Evolutionary conservation across 2,797 vertebrate genomes (phyloP).

Genomic region (Sus cebifrons): DNA sequence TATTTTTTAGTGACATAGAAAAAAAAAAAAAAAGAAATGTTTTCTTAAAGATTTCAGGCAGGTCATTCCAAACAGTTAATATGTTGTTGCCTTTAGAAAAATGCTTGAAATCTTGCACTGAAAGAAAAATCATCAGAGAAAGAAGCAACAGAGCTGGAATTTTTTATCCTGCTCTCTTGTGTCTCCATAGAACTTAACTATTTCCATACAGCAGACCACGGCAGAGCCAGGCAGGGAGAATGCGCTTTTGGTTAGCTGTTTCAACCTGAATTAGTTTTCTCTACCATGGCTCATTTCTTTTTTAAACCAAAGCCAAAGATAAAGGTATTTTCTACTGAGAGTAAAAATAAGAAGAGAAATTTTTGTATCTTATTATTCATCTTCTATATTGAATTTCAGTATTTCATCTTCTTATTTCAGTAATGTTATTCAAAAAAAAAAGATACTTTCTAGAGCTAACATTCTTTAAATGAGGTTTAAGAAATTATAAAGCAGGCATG

Average conservation of each 20-base stretch:
- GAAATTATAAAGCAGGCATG: background rate
- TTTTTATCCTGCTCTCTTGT: background rate
- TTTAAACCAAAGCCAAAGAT: slow-evolving; percentile 16
- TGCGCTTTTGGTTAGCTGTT: background rate
- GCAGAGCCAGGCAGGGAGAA: background rate
- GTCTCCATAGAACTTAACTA: background rate
- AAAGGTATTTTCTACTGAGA: background rate
- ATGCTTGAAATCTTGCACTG: background rate
- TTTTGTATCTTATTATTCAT: background rate
- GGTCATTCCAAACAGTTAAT: slow-evolving; percentile 23
- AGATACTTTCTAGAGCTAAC: background rate
- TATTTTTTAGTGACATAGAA: background rate
- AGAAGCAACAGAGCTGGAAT: background rate
- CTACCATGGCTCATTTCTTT: background rate
- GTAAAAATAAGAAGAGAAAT: background rate
- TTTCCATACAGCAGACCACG: background rate
- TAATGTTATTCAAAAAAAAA: background rate
- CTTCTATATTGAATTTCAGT: background rate
- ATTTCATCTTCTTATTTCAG: background rate
- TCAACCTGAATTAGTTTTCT: background rate
- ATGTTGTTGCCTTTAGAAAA: background rate
- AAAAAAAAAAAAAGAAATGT: background rate
- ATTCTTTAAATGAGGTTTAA: slow-evolving; percentile 18
- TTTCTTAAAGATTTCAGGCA: background rate
- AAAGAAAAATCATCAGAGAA: slow-evolving; percentile 32